Evolutionary conservation across 2,888 invertebrate species (phyloP), one percentile per base, ranked within the genome.

Genomic region (Ormyrus nitidulus): DNA sequence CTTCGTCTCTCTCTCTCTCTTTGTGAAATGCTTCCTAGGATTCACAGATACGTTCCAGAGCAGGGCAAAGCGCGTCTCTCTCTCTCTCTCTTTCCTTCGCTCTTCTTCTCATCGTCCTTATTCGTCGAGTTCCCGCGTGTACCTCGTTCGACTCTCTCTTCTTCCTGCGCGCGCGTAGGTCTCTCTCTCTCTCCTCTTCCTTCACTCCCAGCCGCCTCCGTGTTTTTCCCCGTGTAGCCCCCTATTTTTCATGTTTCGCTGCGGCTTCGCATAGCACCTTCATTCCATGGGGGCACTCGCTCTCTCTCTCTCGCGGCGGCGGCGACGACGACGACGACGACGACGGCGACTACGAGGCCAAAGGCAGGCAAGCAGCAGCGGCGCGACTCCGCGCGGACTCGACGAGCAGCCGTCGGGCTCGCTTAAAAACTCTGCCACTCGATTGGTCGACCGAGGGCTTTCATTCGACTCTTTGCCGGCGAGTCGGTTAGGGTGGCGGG

Each of bases 181-280:
- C 64, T 64, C 72, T 56, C 61, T 68, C 78, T 77, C 74, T 68
- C 82, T 79, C 79, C 68, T 82, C 84, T 81, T 69, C 84, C 84
- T 70, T 82, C 78, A 71, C 80, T 79, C 82, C 73, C 82, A 81
- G 83, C 81, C 80, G 81, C 83, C 83, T 80, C 77, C 82, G 87
- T 90, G 89, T 90, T 90, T 90, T 90, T 90, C 87, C 88, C 88
- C 87, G 85, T 90, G 89, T 90, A 89, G 87, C 88, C 90, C 89
- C 89, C 89, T 90, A 90, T 90, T 90, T 90, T 90, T 90, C 90
- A 90, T 90, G 90, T 90, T 90, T 90, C 90, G 89, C 88, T 90
- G 90, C 89, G 90, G 90, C 90, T 90, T 90, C 90, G 89, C 87
- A 87, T 88, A 89, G 90, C 90, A 90, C 90, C 90, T 90, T 90